Conservation (phyloP, 1,140 invertebrate genomes). For the Mactra quadrangularis region DNA sequence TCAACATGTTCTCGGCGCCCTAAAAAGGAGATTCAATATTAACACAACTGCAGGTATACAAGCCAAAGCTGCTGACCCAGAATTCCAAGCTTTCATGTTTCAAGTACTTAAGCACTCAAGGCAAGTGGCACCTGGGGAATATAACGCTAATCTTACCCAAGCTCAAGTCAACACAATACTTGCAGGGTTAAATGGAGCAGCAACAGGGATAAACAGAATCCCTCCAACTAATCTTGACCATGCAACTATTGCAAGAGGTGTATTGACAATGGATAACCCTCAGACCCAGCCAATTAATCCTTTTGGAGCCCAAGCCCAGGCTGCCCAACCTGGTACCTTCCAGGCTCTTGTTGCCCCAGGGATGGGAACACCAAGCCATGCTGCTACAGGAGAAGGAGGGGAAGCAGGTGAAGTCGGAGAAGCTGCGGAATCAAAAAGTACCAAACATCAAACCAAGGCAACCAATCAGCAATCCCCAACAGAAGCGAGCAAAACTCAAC, state of each 20-base stretch:
- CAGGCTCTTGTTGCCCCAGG: conserved; percentile 12
- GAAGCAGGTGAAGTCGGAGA: conserved; percentile 39
- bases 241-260: conserved; percentile 12
- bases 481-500: background rate
- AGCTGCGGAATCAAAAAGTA: conserved; percentile 5
- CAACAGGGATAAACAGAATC: background rate
- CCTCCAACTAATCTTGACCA: conserved; percentile 20
- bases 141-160: conserved; percentile 37
- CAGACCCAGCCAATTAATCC: background rate
- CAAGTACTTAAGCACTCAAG: conserved; percentile 7
- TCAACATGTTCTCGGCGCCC: conserved; percentile 27
- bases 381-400: conserved; percentile 38
- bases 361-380: conserved; percentile 5
- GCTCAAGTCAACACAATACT: conserved; percentile 33
- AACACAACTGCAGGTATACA: conserved; percentile 40
- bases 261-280: conserved; percentile 24
- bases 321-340: conserved; percentile 7
- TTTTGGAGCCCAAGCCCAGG: background rate
- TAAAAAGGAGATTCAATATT: conserved; percentile 37
- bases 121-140: conserved; percentile 42
- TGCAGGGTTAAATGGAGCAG: background rate
- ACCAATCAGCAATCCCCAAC: background rate
- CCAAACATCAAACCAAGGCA: background rate
- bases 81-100: conserved; percentile 52
- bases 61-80: conserved; percentile 9